These are phyloP conservation scores for Lophotriccus pileatus DNA, from an alignment of 2,797 vertebrate species.

Conservation along the genomic window DNA sequence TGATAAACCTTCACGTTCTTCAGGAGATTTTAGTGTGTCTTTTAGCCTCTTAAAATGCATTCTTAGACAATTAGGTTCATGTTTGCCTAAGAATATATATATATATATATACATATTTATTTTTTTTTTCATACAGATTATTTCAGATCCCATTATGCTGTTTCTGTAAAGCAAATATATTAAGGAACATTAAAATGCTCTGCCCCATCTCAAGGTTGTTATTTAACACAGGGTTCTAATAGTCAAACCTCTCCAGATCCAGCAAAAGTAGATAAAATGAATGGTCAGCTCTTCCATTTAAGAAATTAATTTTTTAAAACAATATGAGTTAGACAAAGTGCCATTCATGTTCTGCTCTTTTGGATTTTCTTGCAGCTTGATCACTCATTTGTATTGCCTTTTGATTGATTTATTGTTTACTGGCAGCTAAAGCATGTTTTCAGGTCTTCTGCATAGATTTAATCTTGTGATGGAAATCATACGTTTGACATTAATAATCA, in stretches of 20 bases:
- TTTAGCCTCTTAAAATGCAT: neutral
- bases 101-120: no score
- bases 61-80: neutral
- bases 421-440: slow-evolving; percentile 24
- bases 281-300: neutral
- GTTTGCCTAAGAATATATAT: neutral
- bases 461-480: slow-evolving; percentile 48
- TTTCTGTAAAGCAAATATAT: neutral
- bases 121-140: neutral
- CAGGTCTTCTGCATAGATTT: slow-evolving; percentile 39
- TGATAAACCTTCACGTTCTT: neutral
- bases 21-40: neutral
- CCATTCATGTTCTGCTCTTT: neutral
- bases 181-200: neutral
- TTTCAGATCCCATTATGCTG: neutral
- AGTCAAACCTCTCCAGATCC: neutral
- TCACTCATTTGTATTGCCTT: slow-evolving; percentile 18
- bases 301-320: neutral
- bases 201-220: neutral
- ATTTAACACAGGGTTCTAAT: neutral
- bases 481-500: slow-evolving; percentile 50
- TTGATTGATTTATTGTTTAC: slow-evolving; percentile 51
- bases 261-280: neutral
- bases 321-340: neutral
- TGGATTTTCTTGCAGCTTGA: neutral